Base-by-base conservation (phyloP, 2,888 invertebrate genomes). In the Thecocarcelia acutangulata region DNA sequence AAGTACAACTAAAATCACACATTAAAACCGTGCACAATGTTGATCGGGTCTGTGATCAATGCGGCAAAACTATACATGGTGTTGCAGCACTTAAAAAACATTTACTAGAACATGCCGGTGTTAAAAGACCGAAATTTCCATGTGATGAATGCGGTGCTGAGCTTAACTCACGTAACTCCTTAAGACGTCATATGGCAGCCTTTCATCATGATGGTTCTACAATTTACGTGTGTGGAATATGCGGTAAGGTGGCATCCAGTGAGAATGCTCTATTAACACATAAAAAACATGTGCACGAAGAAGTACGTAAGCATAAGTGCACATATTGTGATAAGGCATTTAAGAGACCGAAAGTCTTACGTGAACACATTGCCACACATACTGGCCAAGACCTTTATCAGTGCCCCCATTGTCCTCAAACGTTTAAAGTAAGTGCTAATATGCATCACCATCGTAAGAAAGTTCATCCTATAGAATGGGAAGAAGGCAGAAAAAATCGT, bases 381-480 rank as follows among this genome's bases (percentile, higher is more conserved):
- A 90, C 90, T 0, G 90, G 90, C 37, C 87, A 89, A 46, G 88
- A 88, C 81, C 72, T 90, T 19, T 90, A 90, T 48, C 87, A 87
- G 6, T 90, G 90, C 61, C 87, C 86, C 0, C 89, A 89, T 82
- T 90, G 90, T 70, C 85, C 89, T 1, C 88, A 89, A 84, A 90
- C 90, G 12, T 90, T 90, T 70, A 90, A 90, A 80, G 89, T 89
- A 1, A 88, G 88, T 75, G 90, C 89, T 19, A 90, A 90, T 83
- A 89, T 90, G 89, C 89, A 90, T 83, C 88, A 89, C 15, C 90
- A 90, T 85, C 87, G 89, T 33, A 90, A 90, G 78, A 89, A 90
- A 81, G 86, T 87, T 68, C 90, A 90, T 85, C 87, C 88, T 0
- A 85, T 85, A 11, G 89, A 90, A 68, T 90, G 90, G 90, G 89